Percentiles rank a stretch among this genome's conserved stretches.
These are phyloP conservation scores for Dryas iulia DNA, from an alignment of 1,140 invertebrate species.

Conservation along the genomic window DNA sequence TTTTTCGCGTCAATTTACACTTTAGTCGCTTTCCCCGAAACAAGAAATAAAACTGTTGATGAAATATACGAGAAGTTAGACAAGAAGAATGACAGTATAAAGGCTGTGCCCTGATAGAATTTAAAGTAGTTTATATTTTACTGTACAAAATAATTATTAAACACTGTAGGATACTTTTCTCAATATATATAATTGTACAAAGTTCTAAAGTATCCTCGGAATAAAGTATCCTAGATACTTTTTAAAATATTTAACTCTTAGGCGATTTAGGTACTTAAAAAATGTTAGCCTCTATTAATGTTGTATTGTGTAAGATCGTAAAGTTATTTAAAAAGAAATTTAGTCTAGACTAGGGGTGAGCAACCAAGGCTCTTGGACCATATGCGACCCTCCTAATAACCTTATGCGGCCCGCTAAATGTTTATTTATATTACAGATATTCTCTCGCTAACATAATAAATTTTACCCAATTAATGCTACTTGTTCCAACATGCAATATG, in stretches of 20 bases:
- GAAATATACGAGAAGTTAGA: slow-evolving; percentile 65
- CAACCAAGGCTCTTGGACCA: too few relatives aligned
- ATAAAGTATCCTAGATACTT: background rate
- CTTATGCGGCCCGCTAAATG: too few relatives aligned
- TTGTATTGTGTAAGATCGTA: too few relatives aligned
- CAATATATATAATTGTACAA: background rate
- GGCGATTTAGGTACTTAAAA: background rate
- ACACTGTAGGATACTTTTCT: background rate
- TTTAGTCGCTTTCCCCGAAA: slow-evolving; percentile 60
- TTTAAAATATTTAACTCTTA: background rate
- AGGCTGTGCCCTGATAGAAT: slow-evolving; percentile 36
- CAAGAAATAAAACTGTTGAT: slow-evolving; percentile 60
- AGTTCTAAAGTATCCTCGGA: background rate
- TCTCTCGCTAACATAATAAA: too few relatives aligned
- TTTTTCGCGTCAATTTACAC: slow-evolving; percentile 62
- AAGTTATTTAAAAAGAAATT: background rate
- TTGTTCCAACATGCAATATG: too few relatives aligned
- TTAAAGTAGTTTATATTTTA: background rate
- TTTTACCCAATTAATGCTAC: too few relatives aligned
- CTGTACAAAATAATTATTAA: background rate
- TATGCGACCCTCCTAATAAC: too few relatives aligned
- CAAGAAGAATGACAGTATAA: slow-evolving; percentile 39
- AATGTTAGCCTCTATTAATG: too few relatives aligned
- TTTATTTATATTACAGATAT: too few relatives aligned
- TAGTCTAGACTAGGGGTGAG: too few relatives aligned